Evolutionary conservation across 2,113 vertebrate species (phyloP), one percentile per base, ranked within the genome.

Genomic region (Pandion haliaetus): DNA sequence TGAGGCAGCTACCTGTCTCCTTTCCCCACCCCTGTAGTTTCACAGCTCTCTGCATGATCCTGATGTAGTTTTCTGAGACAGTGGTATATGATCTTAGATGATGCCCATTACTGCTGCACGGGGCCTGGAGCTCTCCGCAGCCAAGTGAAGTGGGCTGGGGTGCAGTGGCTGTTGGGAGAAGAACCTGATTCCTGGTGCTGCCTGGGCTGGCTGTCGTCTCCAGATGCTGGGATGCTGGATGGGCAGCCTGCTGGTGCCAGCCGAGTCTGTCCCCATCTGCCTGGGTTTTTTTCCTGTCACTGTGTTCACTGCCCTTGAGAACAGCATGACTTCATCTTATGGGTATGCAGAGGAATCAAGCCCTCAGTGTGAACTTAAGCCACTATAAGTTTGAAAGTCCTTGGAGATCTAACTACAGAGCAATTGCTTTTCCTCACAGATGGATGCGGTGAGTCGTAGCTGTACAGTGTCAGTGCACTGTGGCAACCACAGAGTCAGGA

Each of bases 381-480:
- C 17, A 12, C 44, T 54, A 0, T 47, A 79, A 59, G 67, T 62
- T 80, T 55, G 31, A 34, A 82, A 49, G 47, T 44, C 47, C 55
- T 86, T 54, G 45, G 74, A 65, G 57, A 42, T 59, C 12, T 77
- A 66, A 91, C 79, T 62, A 50, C 17, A 65, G 42, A 69, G 44
- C 36, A 23, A 49, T 49, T 95, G 21, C 8, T 87, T 91, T 97
- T 82, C 62, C 49, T 84, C 50, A 80, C 95, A 99, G 99, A 99
- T 99, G 99, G 99, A 99, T 6, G 99, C 99, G 0, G 95, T 99
- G 36, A 99, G 99, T 89, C 98, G 99, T 49, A 99, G 99, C 97
- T 99, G 99, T 47, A 98, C 99, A 0, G 99, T 99, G 63, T 99
- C 99, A 0, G 99, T 99, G 58, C 99, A 99, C 95, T 99, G 99